Conservation (phyloP, 2,797 vertebrate species). For the Phyllotis vaccarum region DNA sequence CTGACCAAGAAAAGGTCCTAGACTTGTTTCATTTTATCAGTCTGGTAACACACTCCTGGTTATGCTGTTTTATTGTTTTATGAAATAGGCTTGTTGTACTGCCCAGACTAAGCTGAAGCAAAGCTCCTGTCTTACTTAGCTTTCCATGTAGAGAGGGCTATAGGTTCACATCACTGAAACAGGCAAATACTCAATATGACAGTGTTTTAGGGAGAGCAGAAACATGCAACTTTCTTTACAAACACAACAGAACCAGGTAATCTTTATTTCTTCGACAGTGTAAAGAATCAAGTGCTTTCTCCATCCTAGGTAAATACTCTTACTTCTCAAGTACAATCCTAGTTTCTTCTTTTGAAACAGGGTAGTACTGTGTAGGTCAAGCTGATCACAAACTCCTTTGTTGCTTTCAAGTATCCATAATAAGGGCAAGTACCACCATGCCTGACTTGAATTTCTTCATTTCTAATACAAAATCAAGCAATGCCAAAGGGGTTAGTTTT, state of each 20-base stretch:
- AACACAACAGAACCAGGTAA: background rate
- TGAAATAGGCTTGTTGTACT: background rate
- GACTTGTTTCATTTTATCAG: slow-evolving; percentile 15
- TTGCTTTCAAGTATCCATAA: background rate
- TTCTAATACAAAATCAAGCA: background rate
- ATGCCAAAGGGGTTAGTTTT: background rate
- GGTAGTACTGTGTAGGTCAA: background rate
- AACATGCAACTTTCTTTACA: background rate
- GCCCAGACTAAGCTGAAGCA: background rate
- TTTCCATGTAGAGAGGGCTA: background rate
- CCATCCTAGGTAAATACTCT: background rate
- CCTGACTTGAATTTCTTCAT: background rate
- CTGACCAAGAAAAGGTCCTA: background rate
- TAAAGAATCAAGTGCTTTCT: background rate
- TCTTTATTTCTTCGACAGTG: background rate
- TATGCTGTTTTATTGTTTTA: background rate
- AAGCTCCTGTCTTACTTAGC: background rate
- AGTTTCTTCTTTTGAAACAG: background rate
- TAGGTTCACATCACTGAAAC: background rate
- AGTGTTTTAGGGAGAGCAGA: background rate
- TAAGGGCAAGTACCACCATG: background rate
- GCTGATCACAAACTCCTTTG: background rate
- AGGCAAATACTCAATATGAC: background rate
- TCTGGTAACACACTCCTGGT: background rate
- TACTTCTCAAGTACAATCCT: background rate